A percentile compares a stretch with the other conserved stretches of the same genome.
phyloP scores from a whole-genome alignment of 2,888 invertebrate species.

The Lasioglossum zephyrum region DNA sequence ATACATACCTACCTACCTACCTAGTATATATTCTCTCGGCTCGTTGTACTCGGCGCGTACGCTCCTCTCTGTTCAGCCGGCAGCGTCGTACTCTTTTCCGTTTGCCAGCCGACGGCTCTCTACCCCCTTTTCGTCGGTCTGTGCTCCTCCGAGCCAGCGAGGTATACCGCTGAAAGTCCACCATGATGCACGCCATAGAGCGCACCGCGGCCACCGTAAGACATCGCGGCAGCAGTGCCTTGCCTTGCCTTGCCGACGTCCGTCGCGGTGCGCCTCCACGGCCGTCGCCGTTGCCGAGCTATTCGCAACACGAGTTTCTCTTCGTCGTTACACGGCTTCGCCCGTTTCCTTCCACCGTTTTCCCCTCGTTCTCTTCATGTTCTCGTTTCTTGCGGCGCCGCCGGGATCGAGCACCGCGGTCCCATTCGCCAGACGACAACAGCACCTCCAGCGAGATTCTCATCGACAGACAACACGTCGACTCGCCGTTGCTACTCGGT shows the following conservation, averaged over 20 bases:
- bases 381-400: slow-evolving; percentile 1
- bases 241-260: slow-evolving; percentile 65
- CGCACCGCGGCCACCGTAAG: slow-evolving; percentile 70
- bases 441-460: not conserved
- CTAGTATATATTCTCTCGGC: slow-evolving; percentile 73
- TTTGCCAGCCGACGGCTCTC: slow-evolving; percentile 29
- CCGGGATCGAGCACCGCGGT: not conserved
- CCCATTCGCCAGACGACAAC: not conserved
- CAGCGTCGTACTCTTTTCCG: slow-evolving; percentile 22
- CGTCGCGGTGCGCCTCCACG: slow-evolving; percentile 40
- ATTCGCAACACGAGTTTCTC: not conserved
- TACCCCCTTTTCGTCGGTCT: slow-evolving; percentile 53
- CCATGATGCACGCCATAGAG: slow-evolving; percentile 76
- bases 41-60: slow-evolving; percentile 54
- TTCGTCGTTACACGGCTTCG: slow-evolving; percentile 14
- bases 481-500: not conserved
- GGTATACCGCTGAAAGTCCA: slow-evolving; percentile 70
- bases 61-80: slow-evolving; percentile 19
- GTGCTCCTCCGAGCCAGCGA: slow-evolving; percentile 43
- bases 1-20: slow-evolving; percentile 83
- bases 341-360: not conserved
- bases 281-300: slow-evolving; percentile 16
- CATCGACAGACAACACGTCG: not conserved
- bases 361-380: not conserved
- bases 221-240: slow-evolving; percentile 62